Base-by-base conservation (phyloP, 1,140 invertebrate species). In the Cryptotermes secundus region DNA sequence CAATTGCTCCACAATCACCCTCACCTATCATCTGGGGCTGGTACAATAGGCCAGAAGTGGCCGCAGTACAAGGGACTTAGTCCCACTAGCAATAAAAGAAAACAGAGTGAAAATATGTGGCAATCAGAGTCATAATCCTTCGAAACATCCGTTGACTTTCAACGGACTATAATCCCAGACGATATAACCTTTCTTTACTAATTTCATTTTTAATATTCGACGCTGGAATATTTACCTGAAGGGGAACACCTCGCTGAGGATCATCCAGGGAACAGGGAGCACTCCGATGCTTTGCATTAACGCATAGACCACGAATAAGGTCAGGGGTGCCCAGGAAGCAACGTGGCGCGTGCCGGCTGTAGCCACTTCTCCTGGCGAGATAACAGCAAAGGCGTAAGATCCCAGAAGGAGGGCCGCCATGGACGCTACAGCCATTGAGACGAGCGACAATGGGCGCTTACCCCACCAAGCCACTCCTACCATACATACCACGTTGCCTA, bases 391-490 rank as follows among this genome's bases (percentile, higher is more conserved):
- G 14, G 86, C 81, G 84, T 85, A 87, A 10, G 31, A n/a, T 45
- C 87, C 85, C 85, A 87, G 19, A 81, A 84, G 65, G 86, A 85
- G 6, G 85, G 87, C 34, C 82, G 86, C 79, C 19, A 88, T 83
- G 1, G 87, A 82, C 59, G 88, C 88, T 0, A 80, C 45, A 1
- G 86, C 83, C 79, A 89, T 87, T n/a, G 91, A 89, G 14, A 87
- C 82, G 9, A 90, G 85, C 6, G 86, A 88, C n/a, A 90, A 83
- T 1, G 86, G n/a, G 42, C 91, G 85, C 84, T 91, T 88, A 53
- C 91, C 90, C 36, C 90, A 86, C 86, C 91, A 87, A 87, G 94
- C 93, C 84, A 94, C 93, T 34, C 93, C 88, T 16, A 91, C 86
- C 42, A 91, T 87, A 12, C 88, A 86, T 1, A 89, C 19, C 0